Evolutionary conservation across 1,140 invertebrate genomes (phyloP).

Genomic region (Drosophila seguyi): DNA sequence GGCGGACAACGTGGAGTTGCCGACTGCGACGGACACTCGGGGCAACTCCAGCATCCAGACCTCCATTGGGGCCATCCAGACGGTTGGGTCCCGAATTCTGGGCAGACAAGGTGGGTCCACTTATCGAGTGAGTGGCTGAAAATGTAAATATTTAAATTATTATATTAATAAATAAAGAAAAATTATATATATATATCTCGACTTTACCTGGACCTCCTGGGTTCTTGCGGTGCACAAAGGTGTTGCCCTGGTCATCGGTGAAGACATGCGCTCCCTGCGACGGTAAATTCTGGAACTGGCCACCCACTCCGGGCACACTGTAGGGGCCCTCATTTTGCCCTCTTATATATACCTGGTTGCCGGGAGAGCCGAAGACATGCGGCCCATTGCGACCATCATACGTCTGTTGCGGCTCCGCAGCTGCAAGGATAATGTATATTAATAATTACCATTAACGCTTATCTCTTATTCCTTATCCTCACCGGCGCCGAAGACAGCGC

Average conservation of each 20-base stretch:
- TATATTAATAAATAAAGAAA: neutral
- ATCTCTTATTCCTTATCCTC: neutral
- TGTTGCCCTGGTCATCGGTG: slow-evolving; percentile 55
- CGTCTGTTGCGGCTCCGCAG: slow-evolving; percentile 37
- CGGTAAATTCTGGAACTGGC: slow-evolving; percentile 44
- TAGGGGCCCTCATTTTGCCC: slow-evolving; percentile 54
- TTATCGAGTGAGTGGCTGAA: slow-evolving; percentile 41
- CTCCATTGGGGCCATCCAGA: neutral
- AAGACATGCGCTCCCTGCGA: slow-evolving; percentile 40
- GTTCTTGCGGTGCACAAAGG: slow-evolving; percentile 46
- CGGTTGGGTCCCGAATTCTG: slow-evolving; percentile 9
- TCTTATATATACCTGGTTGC: slow-evolving; percentile 60
- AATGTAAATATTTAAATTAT: neutral
- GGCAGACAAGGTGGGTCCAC: slow-evolving; percentile 37
- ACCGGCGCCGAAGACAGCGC: slow-evolving; percentile 17
- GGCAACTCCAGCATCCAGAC: neutral
- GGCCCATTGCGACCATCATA: slow-evolving; percentile 61
- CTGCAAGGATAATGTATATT: slow-evolving; percentile 12
- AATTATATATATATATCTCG: too few species aligned
- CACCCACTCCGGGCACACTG: slow-evolving; percentile 49
- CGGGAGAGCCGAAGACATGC: slow-evolving; percentile 50
- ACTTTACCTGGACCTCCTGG: slow-evolving; percentile 20
- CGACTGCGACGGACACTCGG: slow-evolving; percentile 6
- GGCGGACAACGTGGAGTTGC: slow-evolving; percentile 21
- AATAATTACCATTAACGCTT: neutral